Base-by-base conservation (phyloP, 2,113 vertebrate species). In the Corythoichthys haematopterus region DNA sequence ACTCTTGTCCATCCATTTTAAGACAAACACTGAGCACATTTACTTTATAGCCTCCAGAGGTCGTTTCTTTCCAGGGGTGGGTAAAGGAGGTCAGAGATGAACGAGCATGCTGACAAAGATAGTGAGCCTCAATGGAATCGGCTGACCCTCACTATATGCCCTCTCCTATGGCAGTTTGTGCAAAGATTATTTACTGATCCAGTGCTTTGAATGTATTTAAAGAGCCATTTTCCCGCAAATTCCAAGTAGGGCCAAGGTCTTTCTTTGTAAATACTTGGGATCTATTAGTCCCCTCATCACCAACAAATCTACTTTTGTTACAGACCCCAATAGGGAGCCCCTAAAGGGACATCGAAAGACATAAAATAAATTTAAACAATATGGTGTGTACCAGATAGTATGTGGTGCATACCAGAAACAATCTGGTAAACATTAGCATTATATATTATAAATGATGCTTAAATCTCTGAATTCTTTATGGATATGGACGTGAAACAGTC, bases 271-370 rank as follows among this genome's bases (percentile, higher is more conserved):
- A 58, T 51, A 36, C 51, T 12, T 59, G 60, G 35, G 1, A 45
- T 78, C 77, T 67, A 74, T 78, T 70, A 67, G 65, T 57, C 46
- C 66, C 74, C 75, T 79, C 79, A 78, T 75, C 69, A 68, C 20
- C 64, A 76, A 70, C 60, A 80, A 61, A 65, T 48, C 5, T 72
- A 8, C 75, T 51, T 43, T 52, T 68, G 65, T 75, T 85, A 75
- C 76, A 76, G 64, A 72, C 65, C 66, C 58, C 53, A 36, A 58
- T 52, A n/a, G n/a, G n/a, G n/a, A n/a, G n/a, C n/a, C n/a, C n/a
- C n/a, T n/a, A n/a, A n/a, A n/a, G n/a, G n/a, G n/a, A n/a, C n/a
- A n/a, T n/a, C n/a, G n/a, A n/a, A n/a, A n/a, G n/a, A n/a, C n/a
- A n/a, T n/a, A n/a, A n/a, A n/a, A n/a, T n/a, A n/a, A n/a, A n/a